Percentiles rank a stretch among this genome's conserved stretches.
Conservation (phyloP, 2,888 invertebrate genomes). For the Cetonia aurata region DNA sequence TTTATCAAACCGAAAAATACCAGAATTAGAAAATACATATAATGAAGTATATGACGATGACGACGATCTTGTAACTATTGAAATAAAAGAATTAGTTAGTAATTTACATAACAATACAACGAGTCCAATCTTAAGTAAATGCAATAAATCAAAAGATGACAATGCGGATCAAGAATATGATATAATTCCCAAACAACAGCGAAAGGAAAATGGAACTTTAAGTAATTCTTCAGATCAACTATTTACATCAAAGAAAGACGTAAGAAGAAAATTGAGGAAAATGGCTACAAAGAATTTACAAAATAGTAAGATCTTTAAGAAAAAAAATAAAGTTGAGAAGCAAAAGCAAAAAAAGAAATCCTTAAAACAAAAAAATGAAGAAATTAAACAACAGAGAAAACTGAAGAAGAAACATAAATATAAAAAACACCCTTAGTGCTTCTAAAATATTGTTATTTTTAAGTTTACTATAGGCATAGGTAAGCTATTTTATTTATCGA, state of each 20-base stretch:
- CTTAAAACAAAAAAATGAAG: conserved; percentile 65
- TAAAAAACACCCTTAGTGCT: conserved; percentile 1
- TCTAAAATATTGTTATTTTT: too few relatives aligned
- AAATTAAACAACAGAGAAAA: conserved; percentile 49
- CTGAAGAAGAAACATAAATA: conserved; percentile 8
- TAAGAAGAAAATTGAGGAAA: conserved; percentile 78
- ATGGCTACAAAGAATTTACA: conserved; percentile 80
- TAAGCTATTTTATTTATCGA: too few relatives aligned
- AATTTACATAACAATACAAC: conserved; percentile 43
- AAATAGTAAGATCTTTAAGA: conserved; percentile 82
- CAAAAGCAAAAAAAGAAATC: conserved; percentile 79
- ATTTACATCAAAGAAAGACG: conserved; percentile 72
- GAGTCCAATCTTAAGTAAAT: background rate
- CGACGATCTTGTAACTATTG: conserved; percentile 83
- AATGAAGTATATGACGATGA: conserved; percentile 81
- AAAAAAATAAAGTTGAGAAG: conserved; percentile 79
- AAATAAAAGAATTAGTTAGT: conserved; percentile 74
- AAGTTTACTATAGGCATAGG: too few relatives aligned
- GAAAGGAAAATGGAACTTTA: background rate
- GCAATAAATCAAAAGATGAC: background rate
- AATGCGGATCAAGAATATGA: background rate
- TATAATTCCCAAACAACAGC: background rate
- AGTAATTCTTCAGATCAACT: background rate
- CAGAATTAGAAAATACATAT: conserved; percentile 77
- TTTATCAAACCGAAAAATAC: conserved; percentile 78